Evolutionary conservation across 2,113 vertebrate genomes (phyloP), one percentile per base, ranked within the genome.

Genomic region (Penelope pileata): DNA sequence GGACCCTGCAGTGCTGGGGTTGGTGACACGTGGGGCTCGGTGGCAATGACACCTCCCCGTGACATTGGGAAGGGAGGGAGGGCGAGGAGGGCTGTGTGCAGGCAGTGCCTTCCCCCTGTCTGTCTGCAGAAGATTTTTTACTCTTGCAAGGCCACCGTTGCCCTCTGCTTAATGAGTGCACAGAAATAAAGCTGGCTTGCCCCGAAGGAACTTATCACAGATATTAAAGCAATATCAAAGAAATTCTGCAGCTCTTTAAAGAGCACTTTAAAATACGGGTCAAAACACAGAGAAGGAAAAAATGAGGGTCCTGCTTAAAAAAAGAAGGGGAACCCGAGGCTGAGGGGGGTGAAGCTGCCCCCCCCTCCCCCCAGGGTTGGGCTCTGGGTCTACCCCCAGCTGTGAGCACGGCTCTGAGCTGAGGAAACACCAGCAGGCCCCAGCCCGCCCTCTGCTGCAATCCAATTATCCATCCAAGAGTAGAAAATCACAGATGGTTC

Each of bases 401-500:
- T 18, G 5, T 9, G 60, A 78, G 80, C 1, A 27, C 51, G 11
- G 72, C 13, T 58, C 8, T 13, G 72, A 88, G 63, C 74, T 69
- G 5, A 3, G 40, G 56, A 59, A 73, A 47, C 40, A 53, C 86
- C 45, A 34, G 17, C 58, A 12, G 62, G 62, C 70, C 74, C 42
- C 3, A 23, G 82, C 85, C 88, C 77, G 21, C 56, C 67, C 86
- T 40, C 8, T 29, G 0, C 40, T 79, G 4, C 19, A 82, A 92
- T 78, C 89, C 32, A 59, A 85, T 90, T 88, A 89, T 83, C 82
- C 91, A 32, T 18, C 79, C 81, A 7, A 56, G 91, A 92, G 91
- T 30, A 29, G 92, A 69, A 76, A 70, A 87, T 34, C 94, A 18
- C 92, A 87, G 95, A 72, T 88, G 95, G 96, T 50, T 83, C 74